Evolutionary conservation across 1,140 invertebrate species (phyloP), one percentile per base, ranked within the genome.

Genomic region (Heliconius hewitsoni): DNA sequence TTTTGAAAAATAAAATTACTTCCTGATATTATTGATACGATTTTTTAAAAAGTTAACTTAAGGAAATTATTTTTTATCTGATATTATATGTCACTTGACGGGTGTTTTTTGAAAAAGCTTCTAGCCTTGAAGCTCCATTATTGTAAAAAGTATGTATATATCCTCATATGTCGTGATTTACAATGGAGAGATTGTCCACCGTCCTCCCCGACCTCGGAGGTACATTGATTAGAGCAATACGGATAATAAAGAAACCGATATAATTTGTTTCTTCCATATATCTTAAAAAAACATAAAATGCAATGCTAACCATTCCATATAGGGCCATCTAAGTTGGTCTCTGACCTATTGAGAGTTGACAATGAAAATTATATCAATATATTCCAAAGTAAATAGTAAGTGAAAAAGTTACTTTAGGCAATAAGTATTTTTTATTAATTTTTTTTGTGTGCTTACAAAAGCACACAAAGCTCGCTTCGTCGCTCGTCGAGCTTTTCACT

Each of bases 161-260:
- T 78, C 77, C 77, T 78, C n/a, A 73, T 78, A 66, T 27, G 30
- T 39, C 23, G 52, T 19, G 18, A 79, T 27, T 30, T 66, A 79
- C 73, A 79, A 79, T 75, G 70, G 78, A 79, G 78, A 79, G 78
- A 75, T 79, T 79, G 78, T 79, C 30, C 60, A 66, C 23, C 50
- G 52, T n/a, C 60, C 60, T 46, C 52, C 57, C 57, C 66, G 78
- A 79, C 78, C 78, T 79, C 78, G 78, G 9, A 79, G 57, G 57
- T 57, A 71, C 13, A 66, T 39, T 27, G 46, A 79, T 75, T 79
- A 79, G 78, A 75, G 23, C 78, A 19, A 72, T 19, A 39, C 23
- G 52, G 73, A 79, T 46, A 66, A 27, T 72, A 55, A 46, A 73
- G 52, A 39, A 66, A 42, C 72, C 42, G 23, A 66, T 23, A 50